Evolutionary conservation across 2,113 vertebrate genomes (phyloP), one percentile per base, ranked within the genome.

Genomic region (Tinamus guttatus): DNA sequence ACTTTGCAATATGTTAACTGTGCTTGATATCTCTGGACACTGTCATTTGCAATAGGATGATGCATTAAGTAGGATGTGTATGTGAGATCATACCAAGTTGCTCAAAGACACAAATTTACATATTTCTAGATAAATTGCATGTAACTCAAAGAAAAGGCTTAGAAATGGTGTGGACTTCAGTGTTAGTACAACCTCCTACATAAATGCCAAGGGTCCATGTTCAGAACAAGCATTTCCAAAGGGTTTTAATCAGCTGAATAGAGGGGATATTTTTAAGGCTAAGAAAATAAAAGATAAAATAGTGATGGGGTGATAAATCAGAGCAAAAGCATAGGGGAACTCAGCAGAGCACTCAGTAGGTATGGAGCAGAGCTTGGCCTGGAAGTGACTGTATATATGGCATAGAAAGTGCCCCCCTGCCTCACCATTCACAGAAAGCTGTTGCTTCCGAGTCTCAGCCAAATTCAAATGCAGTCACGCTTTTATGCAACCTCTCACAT

Each of bases 41-140:
- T 68, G 88, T 93, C 56, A 64, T 59, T 93, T 88, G 56, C 82
- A 91, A 71, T 68, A 58, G 47, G 47, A 75, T 62, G 30, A 62
- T 90, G 36, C 67, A 45, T 87, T 92, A 91, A 77, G 38, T 54
- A 88, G 73, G 45, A 95, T 90, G 73, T 52, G 59, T 94, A 84
- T 0, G 3, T 85, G 74, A 93, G 80, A 92, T 86, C 64, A 32
- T 49, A 83, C 15, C 2, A 5, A 86, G 38, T 91, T 83, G 81
- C 82, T 91, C 78, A 74, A 82, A 87, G 49, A 85, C 43, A 41
- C n/a, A 62, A 13, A 82, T 80, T 85, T 93, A n/a, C 70, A 40
- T 94, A 78, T 78, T 95, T 95, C 69, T 84, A 77, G 88, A 90
- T 84, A 86, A 78, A 81, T 86, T 90, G 51, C 73, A 64, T 68